Evolutionary conservation across 2,888 invertebrate genomes (phyloP).

Genomic region (Ornithoptera priamus): DNA sequence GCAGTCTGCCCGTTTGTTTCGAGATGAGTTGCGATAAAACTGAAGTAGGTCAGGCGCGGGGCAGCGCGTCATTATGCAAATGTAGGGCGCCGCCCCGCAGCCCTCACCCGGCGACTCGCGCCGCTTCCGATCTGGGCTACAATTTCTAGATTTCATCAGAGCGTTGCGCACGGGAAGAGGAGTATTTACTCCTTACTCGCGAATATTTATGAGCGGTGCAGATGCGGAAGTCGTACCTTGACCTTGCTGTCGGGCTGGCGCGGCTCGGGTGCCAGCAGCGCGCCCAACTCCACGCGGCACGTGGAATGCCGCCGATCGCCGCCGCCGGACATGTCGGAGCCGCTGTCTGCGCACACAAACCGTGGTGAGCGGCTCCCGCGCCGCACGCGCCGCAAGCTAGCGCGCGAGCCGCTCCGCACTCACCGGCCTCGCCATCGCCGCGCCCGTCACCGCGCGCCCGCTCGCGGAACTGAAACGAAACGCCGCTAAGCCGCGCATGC

Average conservation of each 20-base stretch:
- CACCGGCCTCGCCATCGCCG: constrained; percentile 55
- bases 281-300: constrained; percentile 82
- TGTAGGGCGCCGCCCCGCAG: constrained; percentile 37
- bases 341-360: constrained; percentile 61
- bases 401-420: constrained; percentile 50
- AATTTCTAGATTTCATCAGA: not conserved
- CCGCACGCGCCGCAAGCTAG: constrained; percentile 52
- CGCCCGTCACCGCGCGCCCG: constrained; percentile 50
- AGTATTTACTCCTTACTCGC: too few relatives aligned
- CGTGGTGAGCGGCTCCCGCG: constrained; percentile 44
- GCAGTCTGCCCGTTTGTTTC: too few relatives aligned
- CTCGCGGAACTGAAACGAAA: constrained; percentile 70
- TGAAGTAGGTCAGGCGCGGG: constrained; percentile 54
- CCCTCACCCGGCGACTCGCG: too few relatives aligned
- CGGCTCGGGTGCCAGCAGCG: constrained; percentile 83
- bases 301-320: constrained; percentile 69
- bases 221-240: constrained; percentile 74
- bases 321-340: constrained; percentile 68
- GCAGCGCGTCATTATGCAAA: constrained; percentile 61
- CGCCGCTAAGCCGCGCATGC: not conserved
- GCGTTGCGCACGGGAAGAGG: not conserved
- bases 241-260: constrained; percentile 86
- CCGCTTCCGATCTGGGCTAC: too few relatives aligned
- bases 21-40: constrained; percentile 43
- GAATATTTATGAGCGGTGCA: not conserved